phyloP scores from a whole-genome alignment of 2,888 invertebrate genomes.

The Cinara cedri region DNA sequence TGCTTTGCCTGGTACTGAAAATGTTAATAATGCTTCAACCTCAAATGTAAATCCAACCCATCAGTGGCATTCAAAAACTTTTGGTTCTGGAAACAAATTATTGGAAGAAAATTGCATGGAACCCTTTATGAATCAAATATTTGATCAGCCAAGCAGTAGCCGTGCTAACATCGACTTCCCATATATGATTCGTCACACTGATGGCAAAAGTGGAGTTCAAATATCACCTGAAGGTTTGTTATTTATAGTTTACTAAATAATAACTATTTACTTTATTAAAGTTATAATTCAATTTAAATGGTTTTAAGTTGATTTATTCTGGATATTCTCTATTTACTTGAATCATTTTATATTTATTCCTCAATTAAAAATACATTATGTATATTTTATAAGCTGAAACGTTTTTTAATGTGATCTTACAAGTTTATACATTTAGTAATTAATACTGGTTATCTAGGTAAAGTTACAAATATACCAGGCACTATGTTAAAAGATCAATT shows the following conservation, averaged over 20 bases:
- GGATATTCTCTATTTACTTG: too few species aligned
- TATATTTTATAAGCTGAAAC: too few species aligned
- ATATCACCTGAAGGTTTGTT: constrained; percentile 86
- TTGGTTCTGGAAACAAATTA: neutral
- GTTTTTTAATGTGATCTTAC: too few species aligned
- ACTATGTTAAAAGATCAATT: constrained; percentile 99
- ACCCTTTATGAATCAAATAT: neutral
- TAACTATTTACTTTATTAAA: neutral
- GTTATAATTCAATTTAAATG: too few species aligned
- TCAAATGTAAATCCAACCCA: neutral
- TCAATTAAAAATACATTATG: too few species aligned
- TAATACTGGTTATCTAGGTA: constrained; percentile 70
- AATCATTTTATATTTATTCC: too few species aligned
- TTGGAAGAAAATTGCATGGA: neutral
- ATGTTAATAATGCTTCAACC: constrained; percentile 28
- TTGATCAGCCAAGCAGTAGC: constrained; percentile 31
- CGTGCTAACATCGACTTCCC: neutral
- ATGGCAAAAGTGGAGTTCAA: constrained; percentile 81
- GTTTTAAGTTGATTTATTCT: neutral
- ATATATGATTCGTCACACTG: neutral
- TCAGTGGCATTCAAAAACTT: too few species aligned
- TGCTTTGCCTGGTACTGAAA: constrained; percentile 87
- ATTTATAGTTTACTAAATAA: neutral
- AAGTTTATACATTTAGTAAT: too few species aligned
- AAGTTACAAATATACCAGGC: constrained; percentile 96